These are phyloP conservation scores for Alauda arvensis DNA, from an alignment of 2,797 vertebrate genomes.

Conservation along the genomic window DNA sequence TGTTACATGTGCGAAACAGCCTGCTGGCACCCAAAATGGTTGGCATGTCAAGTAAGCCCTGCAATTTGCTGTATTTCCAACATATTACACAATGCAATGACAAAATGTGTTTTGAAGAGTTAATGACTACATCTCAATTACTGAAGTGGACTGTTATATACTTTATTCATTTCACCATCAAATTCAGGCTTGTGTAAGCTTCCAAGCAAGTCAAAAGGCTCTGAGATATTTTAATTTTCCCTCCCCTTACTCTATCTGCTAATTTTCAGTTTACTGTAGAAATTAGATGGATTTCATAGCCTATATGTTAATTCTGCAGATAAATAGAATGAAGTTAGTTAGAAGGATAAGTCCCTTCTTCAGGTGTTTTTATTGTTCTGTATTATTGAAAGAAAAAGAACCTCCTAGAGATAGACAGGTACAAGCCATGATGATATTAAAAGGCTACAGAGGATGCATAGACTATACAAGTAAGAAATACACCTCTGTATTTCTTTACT, in stretches of 20 bases:
- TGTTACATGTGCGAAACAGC: not conserved
- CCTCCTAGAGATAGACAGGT: not conserved
- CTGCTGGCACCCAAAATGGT: not conserved
- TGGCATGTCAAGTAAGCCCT: not conserved
- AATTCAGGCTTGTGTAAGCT: slow-evolving; percentile 5
- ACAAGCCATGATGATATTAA: not conserved
- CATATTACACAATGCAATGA: not conserved
- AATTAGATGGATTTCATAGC: not conserved
- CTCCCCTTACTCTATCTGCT: not conserved
- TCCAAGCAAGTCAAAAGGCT: not conserved
- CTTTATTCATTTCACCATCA: not conserved
- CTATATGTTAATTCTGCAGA: not conserved
- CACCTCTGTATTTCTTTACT: not conserved
- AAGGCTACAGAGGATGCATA: not conserved
- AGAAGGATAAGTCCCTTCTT: not conserved
- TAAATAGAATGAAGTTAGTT: not conserved
- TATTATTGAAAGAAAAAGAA: not conserved
- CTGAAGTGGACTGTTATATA: not conserved
- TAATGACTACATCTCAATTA: not conserved
- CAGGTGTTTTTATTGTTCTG: not conserved
- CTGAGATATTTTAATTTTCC: not conserved
- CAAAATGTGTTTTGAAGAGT: not conserved
- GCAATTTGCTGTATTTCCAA: not conserved
- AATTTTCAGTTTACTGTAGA: not conserved
- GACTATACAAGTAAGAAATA: not conserved